phyloP scores from a whole-genome alignment of 2,113 vertebrate species.

The Chlorodrepanis virens region DNA sequence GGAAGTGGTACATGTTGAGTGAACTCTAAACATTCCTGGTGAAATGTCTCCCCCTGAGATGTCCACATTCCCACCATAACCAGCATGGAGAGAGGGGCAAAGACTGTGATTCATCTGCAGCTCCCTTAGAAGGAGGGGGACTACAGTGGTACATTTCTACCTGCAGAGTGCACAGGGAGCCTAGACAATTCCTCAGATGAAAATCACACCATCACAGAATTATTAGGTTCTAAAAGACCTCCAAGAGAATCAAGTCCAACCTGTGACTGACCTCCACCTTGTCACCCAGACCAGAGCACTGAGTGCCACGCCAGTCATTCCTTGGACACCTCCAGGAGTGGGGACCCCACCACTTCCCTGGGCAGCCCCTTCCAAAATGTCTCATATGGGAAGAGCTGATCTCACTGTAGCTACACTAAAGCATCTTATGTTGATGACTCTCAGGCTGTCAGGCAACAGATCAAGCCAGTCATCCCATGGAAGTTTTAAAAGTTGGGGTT shows the following conservation, averaged over 20 bases:
- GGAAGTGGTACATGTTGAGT: rapidly evolving
- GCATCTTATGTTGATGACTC: background rate
- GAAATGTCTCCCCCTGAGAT: background rate
- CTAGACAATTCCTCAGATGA: background rate
- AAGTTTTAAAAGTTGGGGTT: background rate
- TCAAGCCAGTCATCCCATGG: background rate
- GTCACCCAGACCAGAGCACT: background rate
- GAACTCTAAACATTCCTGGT: background rate
- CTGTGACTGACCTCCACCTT: background rate
- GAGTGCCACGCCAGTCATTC: rapidly evolving
- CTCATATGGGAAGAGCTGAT: background rate
- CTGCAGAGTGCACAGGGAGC: background rate
- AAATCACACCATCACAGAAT: background rate
- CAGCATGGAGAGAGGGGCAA: background rate
- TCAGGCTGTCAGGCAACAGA: background rate
- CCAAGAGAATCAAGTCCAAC: background rate
- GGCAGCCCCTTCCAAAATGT: background rate
- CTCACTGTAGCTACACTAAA: background rate
- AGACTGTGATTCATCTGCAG: background rate
- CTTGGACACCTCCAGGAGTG: background rate
- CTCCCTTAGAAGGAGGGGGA: background rate
- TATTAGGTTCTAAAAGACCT: background rate
- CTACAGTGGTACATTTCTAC: background rate
- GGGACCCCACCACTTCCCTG: background rate
- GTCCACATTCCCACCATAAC: background rate